A percentile compares a stretch with the other conserved stretches of the same genome.
These are phyloP conservation scores for Hylomyscus alleni DNA, from an alignment of 2,797 vertebrate species.

Conservation along the genomic window DNA sequence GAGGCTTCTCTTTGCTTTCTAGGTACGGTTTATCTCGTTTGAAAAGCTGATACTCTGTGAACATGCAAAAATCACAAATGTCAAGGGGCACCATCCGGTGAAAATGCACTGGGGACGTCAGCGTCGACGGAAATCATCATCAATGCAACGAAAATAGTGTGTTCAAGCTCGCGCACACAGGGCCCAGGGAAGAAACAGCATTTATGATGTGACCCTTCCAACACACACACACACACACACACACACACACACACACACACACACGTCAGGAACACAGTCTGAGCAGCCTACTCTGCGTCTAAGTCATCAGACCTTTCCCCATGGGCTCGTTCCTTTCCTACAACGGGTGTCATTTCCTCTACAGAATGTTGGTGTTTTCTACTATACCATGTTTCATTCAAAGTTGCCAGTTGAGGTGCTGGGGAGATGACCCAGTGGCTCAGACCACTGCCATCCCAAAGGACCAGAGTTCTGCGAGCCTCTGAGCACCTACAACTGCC, in stretches of 20 bases:
- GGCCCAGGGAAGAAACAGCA: neutral
- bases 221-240: neutral
- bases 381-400: neutral
- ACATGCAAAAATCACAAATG: neutral
- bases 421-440: too few relatives aligned
- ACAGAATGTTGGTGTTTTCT: neutral
- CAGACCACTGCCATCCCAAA: neutral
- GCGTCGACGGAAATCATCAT: neutral
- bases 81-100: neutral
- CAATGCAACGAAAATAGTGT: neutral
- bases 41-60: conserved; percentile 54
- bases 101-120: neutral
- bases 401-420: neutral
- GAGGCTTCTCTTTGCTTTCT: conserved; percentile 57
- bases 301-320: neutral
- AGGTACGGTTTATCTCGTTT: neutral
- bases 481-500: neutral
- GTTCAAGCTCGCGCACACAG: neutral
- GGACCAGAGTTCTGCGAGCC: neutral
- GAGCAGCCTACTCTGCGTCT: neutral
- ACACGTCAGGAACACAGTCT: neutral
- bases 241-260: neutral
- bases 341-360: neutral
- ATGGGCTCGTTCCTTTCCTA: neutral
- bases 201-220: neutral